phyloP scores from a whole-genome alignment of 2,888 invertebrate genomes.

The Theretra japonica region DNA sequence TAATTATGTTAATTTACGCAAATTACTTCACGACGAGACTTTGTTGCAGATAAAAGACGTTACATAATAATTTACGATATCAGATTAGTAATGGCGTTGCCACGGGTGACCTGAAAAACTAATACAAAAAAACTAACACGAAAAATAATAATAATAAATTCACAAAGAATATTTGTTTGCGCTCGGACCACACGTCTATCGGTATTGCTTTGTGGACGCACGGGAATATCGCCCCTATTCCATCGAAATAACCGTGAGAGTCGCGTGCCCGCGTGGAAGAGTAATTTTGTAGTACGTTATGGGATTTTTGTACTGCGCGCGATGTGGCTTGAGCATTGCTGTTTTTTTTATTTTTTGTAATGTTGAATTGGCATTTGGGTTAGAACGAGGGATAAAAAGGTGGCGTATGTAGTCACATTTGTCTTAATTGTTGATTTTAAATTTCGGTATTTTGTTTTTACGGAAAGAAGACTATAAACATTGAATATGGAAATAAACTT shows the following conservation, averaged over 20 bases:
- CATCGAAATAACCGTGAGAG: constrained; percentile 58
- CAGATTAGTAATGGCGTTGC: background rate
- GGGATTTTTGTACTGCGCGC: constrained; percentile 65
- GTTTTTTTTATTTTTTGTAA: constrained; percentile 31
- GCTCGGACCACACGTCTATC: constrained; percentile 69
- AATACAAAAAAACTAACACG: constrained; percentile 9
- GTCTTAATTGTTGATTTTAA: constrained; percentile 2
- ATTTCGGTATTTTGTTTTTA: background rate
- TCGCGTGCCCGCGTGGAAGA: constrained; percentile 50
- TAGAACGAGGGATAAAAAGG: background rate
- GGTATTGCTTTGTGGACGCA: constrained; percentile 49
- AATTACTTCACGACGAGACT: background rate
- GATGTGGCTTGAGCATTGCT: constrained; percentile 53
- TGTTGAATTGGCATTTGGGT: constrained; percentile 24
- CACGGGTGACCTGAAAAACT: background rate
- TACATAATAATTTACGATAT: background rate
- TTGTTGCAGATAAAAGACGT: background rate
- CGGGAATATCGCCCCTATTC: constrained; percentile 56
- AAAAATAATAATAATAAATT: constrained; percentile 37
- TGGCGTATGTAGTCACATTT: background rate
- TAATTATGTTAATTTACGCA: background rate
- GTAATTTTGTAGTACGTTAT: constrained; percentile 81
- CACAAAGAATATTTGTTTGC: constrained; percentile 50
- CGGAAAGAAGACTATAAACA: background rate
- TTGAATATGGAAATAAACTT: background rate